Percentiles rank a stretch among this genome's conserved stretches.
phyloP scores from a whole-genome alignment of 2,113 vertebrate species.

The Sceloporus undulatus region DNA sequence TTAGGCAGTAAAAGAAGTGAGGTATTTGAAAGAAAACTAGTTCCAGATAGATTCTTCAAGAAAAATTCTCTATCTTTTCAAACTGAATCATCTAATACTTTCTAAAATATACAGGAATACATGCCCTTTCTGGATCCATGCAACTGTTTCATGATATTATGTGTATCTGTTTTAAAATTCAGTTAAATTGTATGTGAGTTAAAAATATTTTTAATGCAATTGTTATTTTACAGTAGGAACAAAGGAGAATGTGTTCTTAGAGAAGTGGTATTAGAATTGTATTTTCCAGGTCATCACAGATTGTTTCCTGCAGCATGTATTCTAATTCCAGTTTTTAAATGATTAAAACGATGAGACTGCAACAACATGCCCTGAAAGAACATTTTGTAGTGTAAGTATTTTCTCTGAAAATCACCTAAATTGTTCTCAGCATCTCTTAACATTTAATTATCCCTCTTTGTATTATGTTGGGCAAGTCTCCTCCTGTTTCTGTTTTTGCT shows the following conservation, averaged over 20 bases:
- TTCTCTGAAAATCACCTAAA: not conserved
- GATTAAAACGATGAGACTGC: not conserved
- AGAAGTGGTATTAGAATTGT: not conserved
- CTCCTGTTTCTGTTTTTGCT: rapidly evolving
- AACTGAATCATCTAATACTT: not conserved
- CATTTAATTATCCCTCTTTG: not conserved
- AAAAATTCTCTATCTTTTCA: not conserved
- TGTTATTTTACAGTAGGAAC: not conserved
- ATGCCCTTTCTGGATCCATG: not conserved
- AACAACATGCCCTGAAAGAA: slow-evolving; percentile 21
- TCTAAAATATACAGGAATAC: not conserved
- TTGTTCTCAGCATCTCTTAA: rapidly evolving
- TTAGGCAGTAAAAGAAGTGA: not conserved
- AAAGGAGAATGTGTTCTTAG: not conserved
- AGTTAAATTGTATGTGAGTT: not conserved
- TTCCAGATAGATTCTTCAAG: not conserved
- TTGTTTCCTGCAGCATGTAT: not conserved
- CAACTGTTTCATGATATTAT: not conserved
- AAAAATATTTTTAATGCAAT: not conserved
- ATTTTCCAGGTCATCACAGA: not conserved
- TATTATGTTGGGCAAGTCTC: not conserved
- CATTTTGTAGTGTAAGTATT: slow-evolving; percentile 3
- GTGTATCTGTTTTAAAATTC: not conserved
- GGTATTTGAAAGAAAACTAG: not conserved
- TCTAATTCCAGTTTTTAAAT: slow-evolving; percentile 26